A percentile compares a stretch with the other conserved stretches of the same genome.
These are phyloP conservation scores for Bettongia penicillata DNA, from an alignment of 2,113 vertebrate species.

Conservation along the genomic window DNA sequence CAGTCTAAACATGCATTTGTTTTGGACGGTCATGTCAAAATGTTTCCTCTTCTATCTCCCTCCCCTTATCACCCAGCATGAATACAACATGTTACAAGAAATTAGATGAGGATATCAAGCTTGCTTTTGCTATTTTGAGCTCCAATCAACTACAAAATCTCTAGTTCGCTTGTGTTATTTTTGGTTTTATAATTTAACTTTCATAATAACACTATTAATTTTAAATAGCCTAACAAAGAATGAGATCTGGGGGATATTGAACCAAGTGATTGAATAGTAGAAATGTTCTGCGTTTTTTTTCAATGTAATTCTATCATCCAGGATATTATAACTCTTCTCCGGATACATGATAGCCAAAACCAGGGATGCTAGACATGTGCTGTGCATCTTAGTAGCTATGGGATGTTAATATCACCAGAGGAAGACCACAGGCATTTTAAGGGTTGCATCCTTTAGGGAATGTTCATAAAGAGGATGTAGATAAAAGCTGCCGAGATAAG, in stretches of 20 bases:
- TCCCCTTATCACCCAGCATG: background rate
- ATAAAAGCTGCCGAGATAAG: background rate
- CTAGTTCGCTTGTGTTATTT: background rate
- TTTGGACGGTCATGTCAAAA: constrained; percentile 16
- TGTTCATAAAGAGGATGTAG: background rate
- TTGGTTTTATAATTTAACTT: background rate
- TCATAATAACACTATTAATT: background rate
- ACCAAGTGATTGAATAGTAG: background rate
- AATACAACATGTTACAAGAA: background rate
- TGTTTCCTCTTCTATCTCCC: background rate
- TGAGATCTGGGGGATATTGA: background rate
- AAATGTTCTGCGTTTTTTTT: background rate
- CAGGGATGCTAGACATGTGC: background rate
- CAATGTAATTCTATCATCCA: background rate
- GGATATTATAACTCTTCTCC: background rate
- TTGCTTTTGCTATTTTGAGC: background rate
- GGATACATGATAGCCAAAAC: no score
- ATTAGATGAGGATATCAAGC: constrained; percentile 5
- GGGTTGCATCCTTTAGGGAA: background rate
- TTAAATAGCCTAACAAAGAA: background rate
- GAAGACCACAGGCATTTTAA: background rate
- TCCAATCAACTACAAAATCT: background rate
- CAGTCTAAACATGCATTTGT: constrained; percentile 21
- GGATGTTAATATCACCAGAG: background rate
- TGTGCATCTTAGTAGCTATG: background rate